These are phyloP conservation scores for Melieria picta DNA, from an alignment of 2,888 invertebrate species.

Conservation along the genomic window DNA sequence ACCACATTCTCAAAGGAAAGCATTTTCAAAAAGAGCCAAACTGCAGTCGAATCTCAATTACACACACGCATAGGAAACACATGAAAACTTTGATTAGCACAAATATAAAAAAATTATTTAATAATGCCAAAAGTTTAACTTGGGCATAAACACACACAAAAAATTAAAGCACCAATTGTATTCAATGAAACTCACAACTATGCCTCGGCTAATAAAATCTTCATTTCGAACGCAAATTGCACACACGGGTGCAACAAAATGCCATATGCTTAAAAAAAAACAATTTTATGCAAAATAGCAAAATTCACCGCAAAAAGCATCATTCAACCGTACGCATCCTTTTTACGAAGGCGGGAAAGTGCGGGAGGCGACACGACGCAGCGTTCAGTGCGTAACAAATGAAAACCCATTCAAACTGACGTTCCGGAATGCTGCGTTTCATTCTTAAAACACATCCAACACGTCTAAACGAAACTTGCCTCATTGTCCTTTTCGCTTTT, in stretches of 20 bases:
- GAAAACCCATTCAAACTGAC: background rate
- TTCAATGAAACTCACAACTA: no score
- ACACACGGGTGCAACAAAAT: conserved; percentile 4
- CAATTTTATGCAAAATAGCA: background rate
- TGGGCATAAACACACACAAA: no score
- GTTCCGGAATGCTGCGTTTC: conserved; percentile 12
- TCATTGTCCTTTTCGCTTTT: background rate
- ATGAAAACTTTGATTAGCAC: no score
- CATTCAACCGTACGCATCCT: no score
- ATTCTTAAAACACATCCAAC: conserved; percentile 1
- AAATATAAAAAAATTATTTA: no score
- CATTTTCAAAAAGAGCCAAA: no score
- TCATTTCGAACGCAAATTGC: background rate
- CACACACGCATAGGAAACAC: no score
- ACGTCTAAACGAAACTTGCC: background rate
- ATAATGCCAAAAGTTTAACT: no score
- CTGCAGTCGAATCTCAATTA: no score
- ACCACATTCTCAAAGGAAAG: no score
- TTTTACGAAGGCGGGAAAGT: background rate
- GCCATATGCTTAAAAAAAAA: background rate
- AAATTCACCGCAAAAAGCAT: background rate
- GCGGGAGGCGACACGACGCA: background rate
- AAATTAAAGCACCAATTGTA: no score
- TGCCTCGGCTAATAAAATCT: no score
- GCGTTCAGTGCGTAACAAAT: background rate